Evolutionary conservation across 2,797 vertebrate genomes (phyloP), one percentile per base, ranked within the genome.

Genomic region (Onychomys torridus): DNA sequence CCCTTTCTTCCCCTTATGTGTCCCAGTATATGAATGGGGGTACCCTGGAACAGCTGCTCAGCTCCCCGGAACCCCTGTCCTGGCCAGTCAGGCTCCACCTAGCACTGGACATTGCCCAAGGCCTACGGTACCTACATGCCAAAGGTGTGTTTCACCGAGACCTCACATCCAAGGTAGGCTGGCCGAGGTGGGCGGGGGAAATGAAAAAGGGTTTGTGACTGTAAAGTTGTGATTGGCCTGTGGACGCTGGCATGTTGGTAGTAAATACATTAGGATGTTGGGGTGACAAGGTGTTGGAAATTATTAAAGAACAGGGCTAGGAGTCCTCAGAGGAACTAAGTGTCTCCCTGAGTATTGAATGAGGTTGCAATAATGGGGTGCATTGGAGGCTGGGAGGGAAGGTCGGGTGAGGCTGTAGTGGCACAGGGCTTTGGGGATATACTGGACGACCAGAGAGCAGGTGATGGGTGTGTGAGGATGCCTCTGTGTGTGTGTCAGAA

Each of bases 61-160:
- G 99, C 98, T 99, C 99, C 93, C 98, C 99, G 0, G 97, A 99
- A 65, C 98, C 98, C 57, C 99, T 99, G 21, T 99, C 99, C 32
- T 99, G 99, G 99, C 96, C 98, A 2, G 95, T 98, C 49, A 98
- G 99, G 79, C 98, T 99, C 97, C 97, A 97, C 96, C 98, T 99
- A 96, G 99, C 99, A 43, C 98, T 99, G 98, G 99, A 99, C 98
- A 99, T 99, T 0, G 99, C 99, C 88, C 96, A 97, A 1, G 99
- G 99, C 49, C 98, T 99, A 32, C 98, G 98, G 97, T 99, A 99
- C 98, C 99, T 99, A 89, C 99, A 99, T 98, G 99, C 99, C 98
- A 99, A 99, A 97, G 99, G 99, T 97, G 99, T 99, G 98, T 99
- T 99, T 98, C 99, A 99, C 98, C 98, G 99, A 0, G 99, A 99